Base-by-base conservation (phyloP, 1,140 invertebrate species). In the Pseudomyrmex sp. region DNA sequence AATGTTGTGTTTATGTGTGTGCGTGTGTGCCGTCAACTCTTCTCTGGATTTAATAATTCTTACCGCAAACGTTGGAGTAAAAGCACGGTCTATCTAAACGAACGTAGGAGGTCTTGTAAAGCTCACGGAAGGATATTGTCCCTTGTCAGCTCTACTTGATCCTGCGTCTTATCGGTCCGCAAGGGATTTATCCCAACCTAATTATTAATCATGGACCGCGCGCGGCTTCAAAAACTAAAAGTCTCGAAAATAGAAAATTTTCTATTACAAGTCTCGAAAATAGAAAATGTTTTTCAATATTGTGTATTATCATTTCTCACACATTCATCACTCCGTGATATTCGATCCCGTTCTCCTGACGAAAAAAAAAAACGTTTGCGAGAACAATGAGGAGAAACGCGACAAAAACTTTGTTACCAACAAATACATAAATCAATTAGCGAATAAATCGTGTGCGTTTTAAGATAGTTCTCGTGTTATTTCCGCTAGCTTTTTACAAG, bases 191-290 rank as follows among this genome's bases (percentile, higher is more conserved):
- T 12, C 23, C 54, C 20, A 20, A 72, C 20, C 26, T n/a, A 26
- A 61, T 61, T 80, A 72, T 80, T 80, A 80, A 80, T 80, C 66
- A 72, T 15, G 18, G 15, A 52, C 15, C n/a, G 35, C 23, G 15
- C n/a, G 35, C 23, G 15, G 12, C 44, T 80, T 79, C 13, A 59
- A 48, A 8, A 5, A 59, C 0, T 26, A 50, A 80, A 70, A 70
- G 72, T 70, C 2, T 9, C 8, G 13, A 80, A 4, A n/a, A 20
- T 26, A 26, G 50, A 72, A 80, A 72, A 70, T 80, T n/a, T n/a
- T n/a, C n/a, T 26, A 26, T 26, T 26, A 26, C 26, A 26, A 26
- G 26, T 26, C 26, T 26, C 9, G 54, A 80, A 70, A n/a, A 44
- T 54, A 26, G 26, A 26, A 26, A 26, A 26, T 35, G 7, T 35